These are phyloP conservation scores for Xylocampa areola DNA, from an alignment of 2,888 invertebrate genomes.

Conservation along the genomic window DNA sequence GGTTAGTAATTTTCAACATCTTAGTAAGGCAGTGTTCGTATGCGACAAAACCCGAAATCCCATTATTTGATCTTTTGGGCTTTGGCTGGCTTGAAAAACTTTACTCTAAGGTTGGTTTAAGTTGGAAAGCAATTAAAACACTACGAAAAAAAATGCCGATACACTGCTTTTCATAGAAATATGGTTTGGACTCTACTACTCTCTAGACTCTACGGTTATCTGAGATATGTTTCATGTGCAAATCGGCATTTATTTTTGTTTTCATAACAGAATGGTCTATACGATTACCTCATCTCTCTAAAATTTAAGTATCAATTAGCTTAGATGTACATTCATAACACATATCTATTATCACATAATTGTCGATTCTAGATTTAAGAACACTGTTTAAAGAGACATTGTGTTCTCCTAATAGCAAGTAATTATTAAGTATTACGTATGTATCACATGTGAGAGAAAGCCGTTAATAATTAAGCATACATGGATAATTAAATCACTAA, in stretches of 20 bases:
- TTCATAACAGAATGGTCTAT: neutral
- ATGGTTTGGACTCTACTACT: no score
- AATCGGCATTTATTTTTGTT: neutral
- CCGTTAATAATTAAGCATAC: slow-evolving; percentile 31
- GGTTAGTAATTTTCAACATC: no score
- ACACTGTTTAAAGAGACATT: slow-evolving; percentile 22
- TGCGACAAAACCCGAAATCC: no score
- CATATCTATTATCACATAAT: slow-evolving; percentile 24
- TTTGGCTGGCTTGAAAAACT: no score
- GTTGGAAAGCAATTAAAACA: no score
- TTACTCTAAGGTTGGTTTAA: no score
- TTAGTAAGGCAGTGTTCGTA: no score
- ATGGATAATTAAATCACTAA: slow-evolving; percentile 33
- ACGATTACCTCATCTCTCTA: slow-evolving; percentile 4
- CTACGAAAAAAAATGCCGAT: no score
- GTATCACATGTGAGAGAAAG: slow-evolving; percentile 33
- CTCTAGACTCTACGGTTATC: no score
- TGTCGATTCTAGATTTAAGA: slow-evolving; percentile 34
- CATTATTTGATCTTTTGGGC: no score
- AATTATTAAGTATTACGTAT: slow-evolving; percentile 35
- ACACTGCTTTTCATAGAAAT: no score
- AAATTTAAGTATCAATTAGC: slow-evolving; percentile 9
- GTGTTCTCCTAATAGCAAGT: slow-evolving; percentile 30
- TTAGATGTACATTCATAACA: neutral
- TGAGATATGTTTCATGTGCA: neutral